These are phyloP conservation scores for Diacarnus erythraeanus DNA, from an alignment of 37 sponge, comb jelly and placozoan genomes.

Conservation along the genomic window DNA sequence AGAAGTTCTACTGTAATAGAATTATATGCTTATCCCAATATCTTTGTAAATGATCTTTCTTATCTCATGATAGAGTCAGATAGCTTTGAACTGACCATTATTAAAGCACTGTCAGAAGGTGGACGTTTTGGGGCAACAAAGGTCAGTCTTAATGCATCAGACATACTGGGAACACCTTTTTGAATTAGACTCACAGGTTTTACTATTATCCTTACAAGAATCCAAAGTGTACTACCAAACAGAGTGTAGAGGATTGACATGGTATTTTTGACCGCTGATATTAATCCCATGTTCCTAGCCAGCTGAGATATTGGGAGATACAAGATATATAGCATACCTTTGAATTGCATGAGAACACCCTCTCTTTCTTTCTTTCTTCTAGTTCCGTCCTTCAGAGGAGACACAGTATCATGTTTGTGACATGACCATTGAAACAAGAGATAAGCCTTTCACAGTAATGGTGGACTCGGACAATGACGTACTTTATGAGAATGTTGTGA, in stretches of 20 bases:
- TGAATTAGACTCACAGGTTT: conserved; percentile 24
- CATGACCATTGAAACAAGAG: conserved; percentile 60
- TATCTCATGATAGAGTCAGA: conserved; percentile 44
- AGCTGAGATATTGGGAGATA: conserved; percentile 12
- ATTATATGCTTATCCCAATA: too few relatives aligned
- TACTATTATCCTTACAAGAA: neutral
- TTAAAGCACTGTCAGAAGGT: conserved; percentile 35
- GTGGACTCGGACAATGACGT: conserved; percentile 53
- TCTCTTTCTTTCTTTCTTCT: conserved; percentile 1
- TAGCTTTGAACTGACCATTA: conserved; percentile 51
- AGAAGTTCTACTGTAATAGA: too few relatives aligned
- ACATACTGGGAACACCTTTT: conserved; percentile 26
- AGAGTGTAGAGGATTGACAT: neutral
- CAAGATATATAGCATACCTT: neutral
- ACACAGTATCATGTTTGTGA: conserved; percentile 48
- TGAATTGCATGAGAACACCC: neutral
- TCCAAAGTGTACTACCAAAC: neutral
- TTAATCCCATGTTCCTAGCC: neutral
- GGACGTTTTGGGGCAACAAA: conserved; percentile 45
- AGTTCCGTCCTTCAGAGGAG: conserved; percentile 53
- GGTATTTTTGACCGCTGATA: conserved; percentile 1
- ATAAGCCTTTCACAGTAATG: conserved; percentile 74
- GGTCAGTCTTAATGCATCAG: conserved; percentile 10
- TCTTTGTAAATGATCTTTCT: too few relatives aligned
- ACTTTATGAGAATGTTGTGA: conserved; percentile 73